phyloP scores from a whole-genome alignment of 2,888 invertebrate genomes.

The Apantesis nais region DNA sequence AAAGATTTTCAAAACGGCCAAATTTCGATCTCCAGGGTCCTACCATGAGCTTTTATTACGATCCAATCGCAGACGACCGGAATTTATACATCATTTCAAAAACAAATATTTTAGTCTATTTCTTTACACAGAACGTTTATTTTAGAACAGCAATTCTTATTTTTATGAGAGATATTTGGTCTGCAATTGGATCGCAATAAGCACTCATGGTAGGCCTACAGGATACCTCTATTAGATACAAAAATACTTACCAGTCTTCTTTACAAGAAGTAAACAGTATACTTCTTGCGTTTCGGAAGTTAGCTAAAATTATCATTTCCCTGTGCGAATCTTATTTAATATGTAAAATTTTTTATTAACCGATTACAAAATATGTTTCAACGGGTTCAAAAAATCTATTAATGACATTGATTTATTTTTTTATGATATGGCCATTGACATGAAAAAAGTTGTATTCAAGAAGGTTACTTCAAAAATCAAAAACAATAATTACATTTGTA shows the following conservation, averaged over 20 bases:
- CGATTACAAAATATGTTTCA: background rate
- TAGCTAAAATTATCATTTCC: constrained; percentile 1
- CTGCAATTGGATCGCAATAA: no score
- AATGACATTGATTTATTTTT: background rate
- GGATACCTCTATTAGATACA: no score
- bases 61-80: no score
- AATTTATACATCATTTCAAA: no score
- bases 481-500: background rate
- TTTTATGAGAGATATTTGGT: no score
- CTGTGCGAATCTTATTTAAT: background rate
- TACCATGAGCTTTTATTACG: no score
- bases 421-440: background rate
- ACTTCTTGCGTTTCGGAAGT: background rate
- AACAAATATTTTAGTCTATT: no score
- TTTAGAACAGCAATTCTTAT: no score
- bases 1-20: no score
- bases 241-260: background rate
- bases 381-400: background rate
- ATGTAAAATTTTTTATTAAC: background rate
- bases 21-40: no score
- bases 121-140: no score
- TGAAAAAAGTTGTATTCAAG: background rate
- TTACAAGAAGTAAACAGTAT: background rate
- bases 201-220: no score
- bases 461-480: background rate